Evolutionary conservation across 1,140 invertebrate species (phyloP).

Genomic region (Leucophenga varia): DNA sequence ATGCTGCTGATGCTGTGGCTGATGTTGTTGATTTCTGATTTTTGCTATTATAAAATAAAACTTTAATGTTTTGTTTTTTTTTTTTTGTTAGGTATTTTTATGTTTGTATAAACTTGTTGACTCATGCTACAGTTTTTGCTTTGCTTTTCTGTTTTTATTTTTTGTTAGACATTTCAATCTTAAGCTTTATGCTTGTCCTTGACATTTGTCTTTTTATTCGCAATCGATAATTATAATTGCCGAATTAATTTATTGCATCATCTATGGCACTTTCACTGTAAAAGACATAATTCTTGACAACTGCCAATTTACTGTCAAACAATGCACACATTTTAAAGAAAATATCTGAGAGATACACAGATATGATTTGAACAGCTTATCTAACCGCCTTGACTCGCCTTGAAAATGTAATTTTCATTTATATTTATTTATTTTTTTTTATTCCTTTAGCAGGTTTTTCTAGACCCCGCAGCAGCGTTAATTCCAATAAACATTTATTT

Average conservation of each 20-base stretch:
- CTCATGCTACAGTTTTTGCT: no score
- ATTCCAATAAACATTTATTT: not conserved
- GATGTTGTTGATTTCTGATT: constrained; percentile 18
- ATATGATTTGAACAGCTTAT: no score
- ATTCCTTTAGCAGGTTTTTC: no score
- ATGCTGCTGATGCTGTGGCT: constrained; percentile 19
- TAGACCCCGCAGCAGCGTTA: not conserved
- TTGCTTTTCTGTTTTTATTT: no score
- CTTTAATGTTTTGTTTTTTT: constrained; percentile 1
- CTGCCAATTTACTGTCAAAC: no score
- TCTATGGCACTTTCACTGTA: constrained; percentile 24
- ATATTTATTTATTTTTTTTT: no score
- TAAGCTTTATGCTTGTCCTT: constrained; percentile 5
- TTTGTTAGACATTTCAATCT: constrained; percentile 10
- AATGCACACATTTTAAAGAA: no score
- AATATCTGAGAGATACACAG: no score
- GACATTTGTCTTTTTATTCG: constrained; percentile 8
- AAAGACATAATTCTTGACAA: no score
- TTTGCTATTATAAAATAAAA: not conserved
- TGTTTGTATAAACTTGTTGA: constrained; percentile 7
- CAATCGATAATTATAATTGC: not conserved
- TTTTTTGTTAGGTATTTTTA: constrained; percentile 5
- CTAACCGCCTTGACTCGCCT: no score
- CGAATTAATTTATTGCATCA: constrained; percentile 34
- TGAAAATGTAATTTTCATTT: no score